Evolutionary conservation across 1,140 invertebrate species (phyloP).

Genomic region (Polyergus mexicanus): DNA sequence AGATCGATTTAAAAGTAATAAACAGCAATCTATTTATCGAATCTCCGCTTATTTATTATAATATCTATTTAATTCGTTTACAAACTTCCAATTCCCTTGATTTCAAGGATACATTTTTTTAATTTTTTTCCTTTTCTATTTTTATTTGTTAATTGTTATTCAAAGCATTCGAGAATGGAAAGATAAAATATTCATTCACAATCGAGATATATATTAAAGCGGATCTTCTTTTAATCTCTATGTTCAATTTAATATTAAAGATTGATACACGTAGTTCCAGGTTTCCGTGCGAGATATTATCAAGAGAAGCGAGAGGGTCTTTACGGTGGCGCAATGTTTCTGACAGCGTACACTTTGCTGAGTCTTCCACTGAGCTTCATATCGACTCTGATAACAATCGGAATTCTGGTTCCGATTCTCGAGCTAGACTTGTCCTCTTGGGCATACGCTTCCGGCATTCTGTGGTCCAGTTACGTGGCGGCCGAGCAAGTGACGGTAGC

Average conservation of each 20-base stretch:
- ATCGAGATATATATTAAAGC: background rate
- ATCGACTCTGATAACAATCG: conserved; percentile 82
- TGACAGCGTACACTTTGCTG: conserved; percentile 92
- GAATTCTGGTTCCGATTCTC: conserved; percentile 82
- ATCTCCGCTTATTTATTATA: background rate
- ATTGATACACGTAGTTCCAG: conserved; percentile 89
- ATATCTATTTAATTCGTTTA: background rate
- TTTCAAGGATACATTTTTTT: background rate
- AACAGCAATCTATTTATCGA: background rate
- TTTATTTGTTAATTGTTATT: background rate
- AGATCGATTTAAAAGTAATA: background rate
- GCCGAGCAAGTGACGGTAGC: conserved; percentile 94
- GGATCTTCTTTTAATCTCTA: background rate
- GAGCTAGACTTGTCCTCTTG: conserved; percentile 81
- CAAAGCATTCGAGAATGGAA: background rate
- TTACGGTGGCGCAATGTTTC: conserved; percentile 94
- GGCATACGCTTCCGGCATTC: conserved; percentile 85
- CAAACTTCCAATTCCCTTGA: background rate
- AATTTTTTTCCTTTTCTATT: background rate
- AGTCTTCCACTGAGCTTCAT: conserved; percentile 93
- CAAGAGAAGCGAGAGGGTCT: conserved; percentile 95
- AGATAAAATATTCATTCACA: background rate
- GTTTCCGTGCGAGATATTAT: conserved; percentile 95
- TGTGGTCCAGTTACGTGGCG: conserved; percentile 93
- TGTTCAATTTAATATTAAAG: conserved; percentile 5